phyloP scores from a whole-genome alignment of 2,797 vertebrate genomes.

The Bovichtus diacanthus region DNA sequence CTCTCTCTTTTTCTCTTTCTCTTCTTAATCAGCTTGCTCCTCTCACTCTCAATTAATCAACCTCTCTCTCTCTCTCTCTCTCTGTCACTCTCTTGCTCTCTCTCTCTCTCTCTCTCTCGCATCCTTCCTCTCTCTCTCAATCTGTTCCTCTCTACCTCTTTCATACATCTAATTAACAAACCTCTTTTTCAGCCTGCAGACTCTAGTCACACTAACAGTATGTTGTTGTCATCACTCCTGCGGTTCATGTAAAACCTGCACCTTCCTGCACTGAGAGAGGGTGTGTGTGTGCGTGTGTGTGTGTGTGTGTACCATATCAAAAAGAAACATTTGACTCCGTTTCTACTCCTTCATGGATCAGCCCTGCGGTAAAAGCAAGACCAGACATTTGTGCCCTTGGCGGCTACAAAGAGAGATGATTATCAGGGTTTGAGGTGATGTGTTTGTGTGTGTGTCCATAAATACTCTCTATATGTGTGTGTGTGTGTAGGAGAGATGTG shows the following conservation, averaged over 20 bases:
- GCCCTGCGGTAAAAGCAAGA: constrained; percentile 49
- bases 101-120: background rate
- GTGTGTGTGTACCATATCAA: constrained; percentile 19
- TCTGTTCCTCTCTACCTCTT: constrained; percentile 41
- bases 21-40: constrained; percentile 50
- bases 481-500: constrained; percentile 45
- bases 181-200: constrained; percentile 23
- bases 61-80: constrained; percentile 14
- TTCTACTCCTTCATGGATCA: constrained; percentile 58
- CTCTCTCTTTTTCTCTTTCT: constrained; percentile 21
- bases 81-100: constrained; percentile 23
- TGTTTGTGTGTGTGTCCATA: constrained; percentile 28
- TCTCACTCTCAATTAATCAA: constrained; percentile 52
- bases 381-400: constrained; percentile 67
- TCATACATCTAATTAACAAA: constrained; percentile 55
- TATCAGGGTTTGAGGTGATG: constrained; percentile 51
- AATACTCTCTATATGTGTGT: constrained; percentile 20
- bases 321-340: constrained; percentile 53
- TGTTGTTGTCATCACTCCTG: constrained; percentile 38
- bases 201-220: constrained; percentile 38
- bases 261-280: constrained; percentile 8
- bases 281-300: constrained; percentile 1
- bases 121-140: constrained; percentile 10
- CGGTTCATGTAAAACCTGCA: constrained; percentile 51
- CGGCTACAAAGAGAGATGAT: constrained; percentile 66